A percentile compares a stretch with the other conserved stretches of the same genome.
phyloP scores from a whole-genome alignment of 2,797 vertebrate species.

The Todus mexicanus region DNA sequence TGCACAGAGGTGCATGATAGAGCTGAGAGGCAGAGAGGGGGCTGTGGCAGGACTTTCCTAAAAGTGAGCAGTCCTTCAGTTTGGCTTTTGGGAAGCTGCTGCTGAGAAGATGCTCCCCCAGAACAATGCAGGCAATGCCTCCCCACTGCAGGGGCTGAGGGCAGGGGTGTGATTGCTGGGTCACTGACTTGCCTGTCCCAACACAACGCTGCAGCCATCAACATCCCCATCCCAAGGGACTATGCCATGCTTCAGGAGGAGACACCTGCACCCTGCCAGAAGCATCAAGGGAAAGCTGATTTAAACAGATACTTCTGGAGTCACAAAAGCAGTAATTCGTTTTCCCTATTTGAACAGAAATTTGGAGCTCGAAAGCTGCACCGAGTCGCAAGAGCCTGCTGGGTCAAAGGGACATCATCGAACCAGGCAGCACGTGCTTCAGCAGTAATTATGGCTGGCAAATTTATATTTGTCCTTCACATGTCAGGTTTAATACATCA shows the following conservation, averaged over 20 bases:
- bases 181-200: neutral
- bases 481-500: neutral
- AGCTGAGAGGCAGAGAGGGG: neutral
- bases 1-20: neutral
- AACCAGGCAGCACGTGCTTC: neutral
- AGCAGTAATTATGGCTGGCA: neutral
- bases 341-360: neutral
- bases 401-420: neutral
- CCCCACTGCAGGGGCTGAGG: neutral
- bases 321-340: neutral
- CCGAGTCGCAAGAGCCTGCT: neutral
- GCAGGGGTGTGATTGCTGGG: neutral
- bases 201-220: neutral
- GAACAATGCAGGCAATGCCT: neutral
- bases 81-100: neutral
- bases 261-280: neutral
- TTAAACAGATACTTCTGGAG: neutral
- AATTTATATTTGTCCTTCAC: conserved; percentile 13
- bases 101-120: neutral
- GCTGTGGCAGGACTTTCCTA: neutral
- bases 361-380: neutral
- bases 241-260: neutral
- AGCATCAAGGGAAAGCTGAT: neutral
- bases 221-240: neutral
- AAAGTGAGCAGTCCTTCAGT: neutral